Evolutionary conservation across 2,113 vertebrate species (phyloP), one percentile per base, ranked within the genome.

Genomic region (Budorcas taxicolor): DNA sequence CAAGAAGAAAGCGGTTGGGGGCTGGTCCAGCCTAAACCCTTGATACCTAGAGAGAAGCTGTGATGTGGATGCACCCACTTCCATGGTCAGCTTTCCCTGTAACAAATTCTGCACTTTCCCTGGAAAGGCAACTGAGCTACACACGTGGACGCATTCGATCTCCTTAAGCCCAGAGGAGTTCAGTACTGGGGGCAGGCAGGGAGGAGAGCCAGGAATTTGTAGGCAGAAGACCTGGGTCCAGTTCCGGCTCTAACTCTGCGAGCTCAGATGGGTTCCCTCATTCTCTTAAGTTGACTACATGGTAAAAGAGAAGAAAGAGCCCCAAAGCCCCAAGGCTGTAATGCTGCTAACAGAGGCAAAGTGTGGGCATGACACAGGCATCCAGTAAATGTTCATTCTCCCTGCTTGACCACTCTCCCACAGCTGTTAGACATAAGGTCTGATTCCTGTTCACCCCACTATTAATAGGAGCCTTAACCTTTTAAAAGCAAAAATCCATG

Each of bases 401-500:
- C 82, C 16, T 27, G 64, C n/a, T 60, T 36, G 60, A 52, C 3
- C 31, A 52, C 17, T 31, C 31, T 19, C 16, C 58, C 27, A 27
- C 25, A 36, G 55, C 36, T 31, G n/a, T 95, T 55, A 88, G 47
- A 53, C 82, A 62, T 4, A 87, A 62, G 82, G 57, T 33, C 80
- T 84, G 47, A 92, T 84, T 96, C 87, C 84, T 62, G 82, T 21
- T 82, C 64, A 93, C 40, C 71, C 84, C 33, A 12, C 27, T 45
- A 50, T 87, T 84, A 93, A 88, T 67, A 76, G 86, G 33, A 82
- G 15, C n/a, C 29, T 58, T 95, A 86, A 95, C 93, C 78, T 96
- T 96, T 97, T 84, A 84, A 86, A 86, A 94, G 12, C 85, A 97
- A 95, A 86, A 95, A 71, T 45, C 13, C 57, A 87, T 50, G n/a